Evolutionary conservation across 2,888 invertebrate genomes (phyloP).

Genomic region (Microctonus aethiopoides): DNA sequence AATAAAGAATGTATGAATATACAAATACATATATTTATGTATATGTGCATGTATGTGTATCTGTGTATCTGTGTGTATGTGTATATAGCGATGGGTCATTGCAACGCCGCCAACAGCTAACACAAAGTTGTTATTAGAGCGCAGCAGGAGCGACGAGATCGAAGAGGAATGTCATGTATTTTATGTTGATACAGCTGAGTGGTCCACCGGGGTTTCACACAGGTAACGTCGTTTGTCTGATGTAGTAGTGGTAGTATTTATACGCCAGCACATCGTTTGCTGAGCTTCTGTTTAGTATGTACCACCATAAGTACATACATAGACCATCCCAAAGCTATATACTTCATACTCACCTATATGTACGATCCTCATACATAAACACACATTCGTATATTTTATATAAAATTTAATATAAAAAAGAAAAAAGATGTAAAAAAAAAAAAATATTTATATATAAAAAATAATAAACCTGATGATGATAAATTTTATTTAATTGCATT

Average conservation of each 20-base stretch:
- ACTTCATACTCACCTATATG: too few relatives aligned
- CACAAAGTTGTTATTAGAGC: slow-evolving; percentile 55
- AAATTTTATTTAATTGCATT: too few relatives aligned
- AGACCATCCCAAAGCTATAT: slow-evolving; percentile 17
- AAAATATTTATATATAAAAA: background rate
- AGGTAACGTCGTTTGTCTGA: background rate
- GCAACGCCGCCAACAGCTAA: slow-evolving; percentile 6
- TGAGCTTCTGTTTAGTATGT: slow-evolving; percentile 66
- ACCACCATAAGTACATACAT: too few relatives aligned
- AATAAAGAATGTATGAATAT: background rate
- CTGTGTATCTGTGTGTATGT: background rate
- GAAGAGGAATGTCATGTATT: slow-evolving; percentile 66
- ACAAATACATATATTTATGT: background rate
- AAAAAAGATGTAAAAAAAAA: background rate
- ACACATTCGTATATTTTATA: too few relatives aligned
- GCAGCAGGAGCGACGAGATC: slow-evolving; percentile 50
- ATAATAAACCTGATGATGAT: too few relatives aligned
- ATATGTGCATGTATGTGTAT: too few relatives aligned
- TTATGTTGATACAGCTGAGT: slow-evolving; percentile 68
- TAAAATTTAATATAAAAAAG: too few relatives aligned
- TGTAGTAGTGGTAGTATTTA: too few relatives aligned
- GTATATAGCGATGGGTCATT: background rate
- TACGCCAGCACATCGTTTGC: slow-evolving; percentile 45
- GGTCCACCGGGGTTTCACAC: slow-evolving; percentile 54
- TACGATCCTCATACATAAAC: slow-evolving; percentile 5